Conservation (phyloP, 2,113 vertebrate species). For the Mormyrus iriodes region DNA sequence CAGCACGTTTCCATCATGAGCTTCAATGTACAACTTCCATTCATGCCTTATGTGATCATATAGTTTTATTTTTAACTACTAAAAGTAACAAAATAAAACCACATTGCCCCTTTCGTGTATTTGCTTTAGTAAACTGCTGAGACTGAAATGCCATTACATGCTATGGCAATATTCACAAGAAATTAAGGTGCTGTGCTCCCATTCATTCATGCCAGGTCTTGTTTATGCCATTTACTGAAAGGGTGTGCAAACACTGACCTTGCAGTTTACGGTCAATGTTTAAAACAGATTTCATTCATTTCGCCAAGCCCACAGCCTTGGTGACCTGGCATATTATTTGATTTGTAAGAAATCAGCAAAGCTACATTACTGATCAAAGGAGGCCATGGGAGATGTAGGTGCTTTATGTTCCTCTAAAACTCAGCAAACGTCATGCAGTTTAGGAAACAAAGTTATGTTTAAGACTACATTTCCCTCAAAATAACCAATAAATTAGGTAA, state of each 20-base stretch:
- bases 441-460: not conserved
- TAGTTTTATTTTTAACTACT: not conserved
- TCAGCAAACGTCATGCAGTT: not conserved
- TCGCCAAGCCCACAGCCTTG: not conserved
- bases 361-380: slow-evolving; percentile 9
- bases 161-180: not conserved
- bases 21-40: not conserved
- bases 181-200: not conserved
- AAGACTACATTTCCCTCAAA: not conserved
- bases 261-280: not conserved
- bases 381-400: not conserved
- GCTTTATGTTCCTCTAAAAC: not conserved
- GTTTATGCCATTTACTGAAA: slow-evolving; percentile 1
- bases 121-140: not conserved
- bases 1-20: not conserved
- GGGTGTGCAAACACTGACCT: slow-evolving; percentile 1
- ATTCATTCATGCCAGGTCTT: slow-evolving; percentile 11
- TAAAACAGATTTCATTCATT: not conserved
- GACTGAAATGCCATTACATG: not conserved
- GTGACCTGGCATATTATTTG: not conserved
- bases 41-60: not conserved
- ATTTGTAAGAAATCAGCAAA: not conserved
- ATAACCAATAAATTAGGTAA: not conserved
- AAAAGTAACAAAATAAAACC: not conserved
- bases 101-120: not conserved